These are phyloP conservation scores for Menura novaehollandiae DNA, from an alignment of 2,113 vertebrate genomes.

Conservation along the genomic window DNA sequence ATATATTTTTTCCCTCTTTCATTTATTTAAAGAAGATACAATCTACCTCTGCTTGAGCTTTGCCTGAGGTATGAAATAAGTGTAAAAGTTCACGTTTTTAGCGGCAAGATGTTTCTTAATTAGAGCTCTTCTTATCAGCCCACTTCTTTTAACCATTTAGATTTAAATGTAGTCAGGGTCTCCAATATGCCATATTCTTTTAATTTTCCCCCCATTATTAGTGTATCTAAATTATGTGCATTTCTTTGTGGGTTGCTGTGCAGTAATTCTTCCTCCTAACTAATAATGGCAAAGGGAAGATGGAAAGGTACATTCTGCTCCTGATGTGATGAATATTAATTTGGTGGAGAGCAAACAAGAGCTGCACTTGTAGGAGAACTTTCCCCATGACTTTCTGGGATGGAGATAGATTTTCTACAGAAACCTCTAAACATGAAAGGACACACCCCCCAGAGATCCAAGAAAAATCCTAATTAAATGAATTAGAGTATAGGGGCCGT, in stretches of 20 bases:
- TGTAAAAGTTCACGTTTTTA: not conserved
- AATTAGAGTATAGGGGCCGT: slow-evolving; percentile 8
- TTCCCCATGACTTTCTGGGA: not conserved
- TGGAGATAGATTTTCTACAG: not conserved
- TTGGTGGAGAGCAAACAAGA: not conserved
- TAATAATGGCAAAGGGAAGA: not conserved
- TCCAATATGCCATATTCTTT: not conserved
- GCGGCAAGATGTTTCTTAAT: slow-evolving; percentile 11
- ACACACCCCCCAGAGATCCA: not conserved
- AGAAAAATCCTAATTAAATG: slow-evolving; percentile 46
- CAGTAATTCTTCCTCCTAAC: not conserved
- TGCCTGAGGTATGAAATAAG: slow-evolving; percentile 10
- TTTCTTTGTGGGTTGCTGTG: not conserved
- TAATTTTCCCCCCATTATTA: not conserved
- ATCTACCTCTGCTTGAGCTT: slow-evolving; percentile 31
- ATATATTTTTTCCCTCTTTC: not conserved
- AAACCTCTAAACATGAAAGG: slow-evolving; percentile 45
- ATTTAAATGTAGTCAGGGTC: not conserved
- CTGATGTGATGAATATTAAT: not conserved
- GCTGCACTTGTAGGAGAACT: not conserved
- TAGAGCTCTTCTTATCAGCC: not conserved
- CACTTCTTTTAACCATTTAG: not conserved
- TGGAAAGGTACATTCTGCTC: not conserved
- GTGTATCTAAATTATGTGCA: not conserved
- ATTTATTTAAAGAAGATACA: slow-evolving; percentile 12